Evolutionary conservation across 2,888 invertebrate species (phyloP), one percentile per base, ranked within the genome.

Genomic region (Biston stratarius): DNA sequence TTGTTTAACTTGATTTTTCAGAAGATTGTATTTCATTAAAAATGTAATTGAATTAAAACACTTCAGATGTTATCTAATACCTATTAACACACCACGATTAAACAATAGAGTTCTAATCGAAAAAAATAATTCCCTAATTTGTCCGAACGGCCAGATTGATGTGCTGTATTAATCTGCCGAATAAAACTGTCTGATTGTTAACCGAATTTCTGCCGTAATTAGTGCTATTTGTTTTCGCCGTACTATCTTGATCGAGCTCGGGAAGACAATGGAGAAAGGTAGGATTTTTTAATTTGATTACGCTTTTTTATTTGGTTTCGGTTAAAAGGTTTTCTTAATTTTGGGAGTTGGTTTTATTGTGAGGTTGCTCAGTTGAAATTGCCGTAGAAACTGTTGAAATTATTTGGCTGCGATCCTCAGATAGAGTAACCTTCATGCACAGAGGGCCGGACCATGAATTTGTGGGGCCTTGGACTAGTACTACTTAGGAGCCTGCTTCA

Each of bases 111-210:
- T 70, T 74, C 77, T 89, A 92, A 92, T 92, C 90, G 89, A 93
- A 93, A 93, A 68, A 92, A 93, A 92, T 91, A 92, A 92, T 91
- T 89, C 84, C 85, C 81, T 88, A 89, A 92, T 92, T 91, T 89
- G 88, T 92, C 88, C 82, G 49, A 69, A 75, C 71, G 74, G 77
- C 11, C 79, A 84, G 88, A 88, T 75, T 84, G 87, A 88, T 86
- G 86, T 11, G 77, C 75, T 79, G 70, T 86, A 92, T 92, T 91
- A 87, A 89, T 94, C 91, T 81, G 81, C 83, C 83, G 86, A 89
- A 89, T 91, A 87, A 85, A 87, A 86, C 86, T 84, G 83, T 77
- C 82, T 75, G 81, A 88, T 88, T 84, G 88, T 90, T 91, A 90
- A 91, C 90, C 90, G 82, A 79, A 83, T 83, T 83, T 80, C 83